Conservation (phyloP, 2,888 invertebrate species). For the Sepiola atlantica region DNA sequence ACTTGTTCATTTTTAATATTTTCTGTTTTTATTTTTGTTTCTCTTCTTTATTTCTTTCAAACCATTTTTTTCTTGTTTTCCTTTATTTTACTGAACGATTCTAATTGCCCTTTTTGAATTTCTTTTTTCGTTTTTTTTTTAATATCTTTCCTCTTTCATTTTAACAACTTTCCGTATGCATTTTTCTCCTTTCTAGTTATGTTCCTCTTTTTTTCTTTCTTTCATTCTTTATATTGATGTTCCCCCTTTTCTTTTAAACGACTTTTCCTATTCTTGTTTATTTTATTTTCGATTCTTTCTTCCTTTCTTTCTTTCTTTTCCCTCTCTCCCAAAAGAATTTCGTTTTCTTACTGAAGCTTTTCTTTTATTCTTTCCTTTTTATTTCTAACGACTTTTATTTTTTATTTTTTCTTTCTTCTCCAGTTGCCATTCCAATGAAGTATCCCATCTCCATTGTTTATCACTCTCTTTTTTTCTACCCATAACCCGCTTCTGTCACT, state of each 20-base stretch:
- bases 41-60: background rate
- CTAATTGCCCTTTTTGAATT: background rate
- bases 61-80: background rate
- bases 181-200: background rate
- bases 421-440: no score
- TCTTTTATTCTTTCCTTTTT: background rate
- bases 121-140: background rate
- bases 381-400: background rate
- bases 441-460: no score
- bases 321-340: background rate
- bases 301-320: background rate
- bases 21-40: background rate
- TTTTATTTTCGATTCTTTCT: no score
- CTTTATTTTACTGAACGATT: background rate
- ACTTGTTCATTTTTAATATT: background rate
- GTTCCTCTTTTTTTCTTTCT: background rate
- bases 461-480: background rate
- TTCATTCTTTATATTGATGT: background rate
- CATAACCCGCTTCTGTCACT: background rate
- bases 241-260: background rate
- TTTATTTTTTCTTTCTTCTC: background rate
- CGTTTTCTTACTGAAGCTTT: background rate
- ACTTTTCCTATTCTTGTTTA: background rate
- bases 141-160: background rate
- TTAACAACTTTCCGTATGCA: background rate